phyloP scores from a whole-genome alignment of 2,888 invertebrate genomes.

The Myathropa florea region DNA sequence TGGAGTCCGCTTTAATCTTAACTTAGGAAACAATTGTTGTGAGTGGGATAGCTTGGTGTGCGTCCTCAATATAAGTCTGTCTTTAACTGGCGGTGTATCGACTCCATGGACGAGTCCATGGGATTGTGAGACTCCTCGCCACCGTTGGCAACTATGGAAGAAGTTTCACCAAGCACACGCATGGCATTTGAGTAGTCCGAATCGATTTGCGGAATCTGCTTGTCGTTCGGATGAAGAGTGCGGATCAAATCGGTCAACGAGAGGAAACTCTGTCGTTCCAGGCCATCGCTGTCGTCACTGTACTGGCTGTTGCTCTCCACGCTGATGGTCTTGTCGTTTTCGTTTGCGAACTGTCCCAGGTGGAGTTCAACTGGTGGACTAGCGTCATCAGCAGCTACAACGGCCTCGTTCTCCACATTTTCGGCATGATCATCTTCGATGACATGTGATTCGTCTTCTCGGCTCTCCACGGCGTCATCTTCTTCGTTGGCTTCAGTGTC shows the following conservation, averaged over 20 bases:
- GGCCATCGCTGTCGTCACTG: conserved; percentile 75
- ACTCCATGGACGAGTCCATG: conserved; percentile 54
- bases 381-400: conserved; percentile 73
- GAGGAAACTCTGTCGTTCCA: conserved; percentile 79
- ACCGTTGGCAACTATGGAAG: conserved; percentile 72
- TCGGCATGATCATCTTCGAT: conserved; percentile 44
- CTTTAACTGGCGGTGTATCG: conserved; percentile 47
- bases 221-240: conserved; percentile 79
- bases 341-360: conserved; percentile 79
- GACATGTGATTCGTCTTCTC: conserved; percentile 30
- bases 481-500: conserved; percentile 46
- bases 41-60: neutral
- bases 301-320: conserved; percentile 58
- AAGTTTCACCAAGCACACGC: conserved; percentile 79
- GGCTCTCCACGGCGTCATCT: conserved; percentile 5
- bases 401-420: conserved; percentile 34
- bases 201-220: conserved; percentile 80
- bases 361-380: conserved; percentile 79
- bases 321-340: conserved; percentile 78
- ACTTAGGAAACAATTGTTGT: conserved; percentile 30
- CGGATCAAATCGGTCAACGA: conserved; percentile 80
- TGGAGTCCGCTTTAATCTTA: conserved; percentile 25
- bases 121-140: conserved; percentile 43
- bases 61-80: conserved; percentile 17
- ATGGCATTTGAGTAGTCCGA: conserved; percentile 81